Conservation (phyloP, 2,888 invertebrate species). For the Drosophila neutralis region DNA sequence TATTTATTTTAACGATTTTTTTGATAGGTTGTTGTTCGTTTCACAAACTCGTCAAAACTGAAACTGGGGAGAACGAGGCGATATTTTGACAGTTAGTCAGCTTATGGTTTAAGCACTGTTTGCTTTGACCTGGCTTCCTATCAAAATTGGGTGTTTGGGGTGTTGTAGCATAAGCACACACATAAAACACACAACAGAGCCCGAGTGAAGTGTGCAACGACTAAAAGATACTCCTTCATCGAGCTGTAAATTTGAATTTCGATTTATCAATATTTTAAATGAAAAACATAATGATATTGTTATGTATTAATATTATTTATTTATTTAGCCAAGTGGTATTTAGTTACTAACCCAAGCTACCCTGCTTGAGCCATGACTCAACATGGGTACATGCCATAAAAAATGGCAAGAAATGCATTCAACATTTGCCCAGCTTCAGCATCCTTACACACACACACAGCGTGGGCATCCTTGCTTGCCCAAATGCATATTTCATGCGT, state of each 20-base stretch:
- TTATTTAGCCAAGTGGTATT: not conserved
- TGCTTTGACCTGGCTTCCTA: slow-evolving; percentile 49
- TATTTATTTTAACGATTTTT: not conserved
- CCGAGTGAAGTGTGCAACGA: not conserved
- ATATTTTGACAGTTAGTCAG: slow-evolving; percentile 32
- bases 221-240: not conserved
- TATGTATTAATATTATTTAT: no score
- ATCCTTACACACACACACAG: slow-evolving; percentile 26
- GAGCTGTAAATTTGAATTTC: no score
- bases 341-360: not conserved
- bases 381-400: slow-evolving; percentile 10
- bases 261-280: not conserved
- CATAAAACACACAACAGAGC: slow-evolving; percentile 8
- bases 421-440: slow-evolving; percentile 39
- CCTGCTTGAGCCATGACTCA: not conserved
- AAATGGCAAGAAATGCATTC: slow-evolving; percentile 35
- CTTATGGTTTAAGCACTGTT: slow-evolving; percentile 47
- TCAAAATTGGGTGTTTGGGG: slow-evolving; percentile 23
- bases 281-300: not conserved
- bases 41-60: slow-evolving; percentile 24
- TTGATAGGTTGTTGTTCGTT: slow-evolving; percentile 6
- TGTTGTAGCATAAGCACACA: slow-evolving; percentile 16
- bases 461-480: slow-evolving; percentile 15
- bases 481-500: slow-evolving; percentile 82
- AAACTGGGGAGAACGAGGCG: slow-evolving; percentile 1